A percentile compares a stretch with the other conserved stretches of the same genome.
Evolutionary conservation across 2,797 vertebrate species (phyloP).

Genomic region (Acestrorhynchus altus): DNA sequence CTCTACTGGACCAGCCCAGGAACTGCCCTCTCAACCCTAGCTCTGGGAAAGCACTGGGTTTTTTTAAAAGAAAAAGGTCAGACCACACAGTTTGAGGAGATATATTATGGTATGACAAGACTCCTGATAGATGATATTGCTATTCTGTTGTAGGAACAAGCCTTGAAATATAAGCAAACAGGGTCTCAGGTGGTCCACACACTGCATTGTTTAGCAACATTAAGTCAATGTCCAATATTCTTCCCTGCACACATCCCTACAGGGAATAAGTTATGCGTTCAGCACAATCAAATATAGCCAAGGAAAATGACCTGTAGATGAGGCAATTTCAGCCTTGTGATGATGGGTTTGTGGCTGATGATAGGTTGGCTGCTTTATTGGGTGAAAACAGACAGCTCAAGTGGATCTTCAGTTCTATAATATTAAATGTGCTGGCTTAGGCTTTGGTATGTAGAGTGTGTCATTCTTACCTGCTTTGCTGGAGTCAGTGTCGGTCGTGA

Average conservation of each 20-base stretch:
- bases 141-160: constrained; percentile 6
- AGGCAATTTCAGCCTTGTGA: not conserved
- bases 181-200: not conserved
- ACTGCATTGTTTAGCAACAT: not conserved
- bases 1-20: not conserved
- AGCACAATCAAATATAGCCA: constrained; percentile 9
- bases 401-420: not conserved
- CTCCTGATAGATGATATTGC: not conserved
- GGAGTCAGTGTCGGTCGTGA: constrained; percentile 67
- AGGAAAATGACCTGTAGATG: not conserved
- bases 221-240: not conserved
- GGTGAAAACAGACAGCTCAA: not conserved
- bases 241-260: not conserved
- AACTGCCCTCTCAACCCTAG: not conserved
- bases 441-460: not conserved
- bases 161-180: constrained; percentile 11
- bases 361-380: too few species aligned
- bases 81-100: constrained; percentile 35
- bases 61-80: constrained; percentile 11
- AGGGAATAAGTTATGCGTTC: not conserved
- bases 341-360: too few species aligned
- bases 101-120: not conserved
- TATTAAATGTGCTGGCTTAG: too few species aligned
- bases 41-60: constrained; percentile 15
- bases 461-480: constrained; percentile 75